Base-by-base conservation (phyloP, 2,888 invertebrate species). In the Microctonus brassicae region DNA sequence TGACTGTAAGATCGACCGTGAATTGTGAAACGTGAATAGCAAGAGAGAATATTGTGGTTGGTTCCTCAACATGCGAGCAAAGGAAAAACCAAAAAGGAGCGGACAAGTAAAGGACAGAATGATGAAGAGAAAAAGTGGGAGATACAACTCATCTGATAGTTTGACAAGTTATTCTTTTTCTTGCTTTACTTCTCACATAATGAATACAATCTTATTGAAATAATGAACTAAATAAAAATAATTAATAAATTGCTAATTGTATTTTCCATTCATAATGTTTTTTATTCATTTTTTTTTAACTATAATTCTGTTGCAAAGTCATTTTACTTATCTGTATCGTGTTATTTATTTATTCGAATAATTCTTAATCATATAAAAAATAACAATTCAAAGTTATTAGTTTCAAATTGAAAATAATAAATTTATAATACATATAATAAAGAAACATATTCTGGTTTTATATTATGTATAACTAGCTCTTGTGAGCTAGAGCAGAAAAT, bases 1-100 rank as follows among this genome's bases (percentile, higher is more conserved):
- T 84, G 86, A 87, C 87, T 87, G 86, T 78, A 78, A 85, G 83
- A 83, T 84, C 81, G 70, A 34, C 58, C 57, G 84, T 83, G 83
- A n/a, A n/a, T n/a, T n/a, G n/a, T n/a, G n/a, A n/a, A n/a, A n/a
- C 57, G 84, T 83, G 83, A 83, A 84, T 84, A n/a, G n/a, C n/a
- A n/a, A n/a, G 82, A 81, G 78, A 82, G 83, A 80, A 78, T 76
- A 79, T 78, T 80, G 80, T 76, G 79, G 81, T 81, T 79, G 68
- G 76, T 69, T 69, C 57, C 58, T 63, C 33, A 64, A 69, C 69
- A 74, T 68, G 73, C 76, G 77, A 72, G 73, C 75, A 76, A 72
- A 64, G 66, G 73, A 75, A 73, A 70, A 73, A 74, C 72, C 75
- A 76, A 80, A 76, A 79, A 81, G 82, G 76, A 77, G 76, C 74